Evolutionary conservation across 2,797 vertebrate species (phyloP), one percentile per base, ranked within the genome.

Genomic region (Karalla daura): DNA sequence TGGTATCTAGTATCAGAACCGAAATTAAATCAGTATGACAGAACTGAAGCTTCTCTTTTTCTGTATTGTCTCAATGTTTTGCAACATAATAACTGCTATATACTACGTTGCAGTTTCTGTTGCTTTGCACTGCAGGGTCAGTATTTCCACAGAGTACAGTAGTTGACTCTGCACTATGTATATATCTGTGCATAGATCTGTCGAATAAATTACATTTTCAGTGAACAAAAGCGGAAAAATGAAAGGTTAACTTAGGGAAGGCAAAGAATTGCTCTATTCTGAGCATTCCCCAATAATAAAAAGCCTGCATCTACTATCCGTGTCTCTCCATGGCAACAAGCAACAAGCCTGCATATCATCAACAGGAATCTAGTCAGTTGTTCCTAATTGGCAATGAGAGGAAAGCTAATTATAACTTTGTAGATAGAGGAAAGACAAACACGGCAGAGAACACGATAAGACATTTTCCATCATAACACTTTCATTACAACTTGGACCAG

Each of bases 321-420:
- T 76, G 76, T 68, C 67, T 91, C 90, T 82, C 91, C 90, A 92
- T 91, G 88, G 91, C 90, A 93, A 93, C 91, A 87, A 83, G 86
- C 78, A 81, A 70, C 76, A 87, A 72, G 78, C 76, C 84, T 60
- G 78, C 75, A 73, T 83, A 87, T 87, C 79, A 87, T 84, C 78
- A 85, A 79, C 78, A 73, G 59, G 78, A 87, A 83, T 83, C 50
- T 70, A 86, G 76, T 85, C 74, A 69, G 56, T 74, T 86, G 70
- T 71, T 83, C 59, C 51, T 80, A 78, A 85, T 84, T 87, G 69
- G 74, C 75, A 82, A 82, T 70, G 59, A 85, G 68, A 88, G 49
- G 55, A 9, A 18, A 69, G 78, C 78, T 90, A 85, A 89, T 89
- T 91, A 83, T 86, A 90, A 86, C 76, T 80, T 80, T 61, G 62